These are phyloP conservation scores for Metellina segmentata DNA, from an alignment of 2,888 invertebrate species.

Conservation along the genomic window DNA sequence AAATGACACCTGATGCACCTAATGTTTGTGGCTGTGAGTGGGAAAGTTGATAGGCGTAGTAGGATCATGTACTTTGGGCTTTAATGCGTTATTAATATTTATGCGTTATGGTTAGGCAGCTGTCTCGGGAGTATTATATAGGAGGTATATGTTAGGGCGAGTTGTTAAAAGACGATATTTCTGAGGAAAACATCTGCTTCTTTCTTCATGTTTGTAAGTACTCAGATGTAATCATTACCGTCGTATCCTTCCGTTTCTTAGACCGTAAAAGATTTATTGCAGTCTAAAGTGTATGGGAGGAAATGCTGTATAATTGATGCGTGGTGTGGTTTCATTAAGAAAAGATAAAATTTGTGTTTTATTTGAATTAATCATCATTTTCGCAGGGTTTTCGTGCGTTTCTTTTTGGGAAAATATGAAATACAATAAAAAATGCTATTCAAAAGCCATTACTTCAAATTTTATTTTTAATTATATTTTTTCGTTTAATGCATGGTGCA, in stretches of 20 bases:
- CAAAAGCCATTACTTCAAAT: too few relatives aligned
- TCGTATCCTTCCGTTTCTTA: conserved; percentile 31
- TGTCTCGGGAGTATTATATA: conserved; percentile 38
- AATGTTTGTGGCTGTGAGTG: conserved; percentile 5
- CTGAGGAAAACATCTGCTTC: conserved; percentile 37
- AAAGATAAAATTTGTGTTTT: too few relatives aligned
- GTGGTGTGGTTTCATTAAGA: too few relatives aligned
- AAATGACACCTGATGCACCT: conserved; percentile 60
- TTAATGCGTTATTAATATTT: conserved; percentile 69
- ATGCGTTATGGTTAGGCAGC: conserved; percentile 46
- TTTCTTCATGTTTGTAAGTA: conserved; percentile 2
- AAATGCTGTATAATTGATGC: background rate
- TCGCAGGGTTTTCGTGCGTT: too few relatives aligned
- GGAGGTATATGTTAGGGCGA: background rate
- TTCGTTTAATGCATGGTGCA: too few relatives aligned
- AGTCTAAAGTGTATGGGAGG: background rate
- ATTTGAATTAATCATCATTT: too few relatives aligned
- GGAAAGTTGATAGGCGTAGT: conserved; percentile 60
- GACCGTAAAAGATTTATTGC: conserved; percentile 18
- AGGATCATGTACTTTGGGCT: conserved; percentile 6
- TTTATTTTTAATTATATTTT: too few relatives aligned
- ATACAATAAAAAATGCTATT: too few relatives aligned
- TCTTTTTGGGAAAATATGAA: too few relatives aligned
- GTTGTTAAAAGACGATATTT: background rate
- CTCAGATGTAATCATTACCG: background rate